Percentiles rank a stretch among this genome's conserved stretches.
phyloP scores from a whole-genome alignment of 2,797 vertebrate genomes.

The Molossus molossus region DNA sequence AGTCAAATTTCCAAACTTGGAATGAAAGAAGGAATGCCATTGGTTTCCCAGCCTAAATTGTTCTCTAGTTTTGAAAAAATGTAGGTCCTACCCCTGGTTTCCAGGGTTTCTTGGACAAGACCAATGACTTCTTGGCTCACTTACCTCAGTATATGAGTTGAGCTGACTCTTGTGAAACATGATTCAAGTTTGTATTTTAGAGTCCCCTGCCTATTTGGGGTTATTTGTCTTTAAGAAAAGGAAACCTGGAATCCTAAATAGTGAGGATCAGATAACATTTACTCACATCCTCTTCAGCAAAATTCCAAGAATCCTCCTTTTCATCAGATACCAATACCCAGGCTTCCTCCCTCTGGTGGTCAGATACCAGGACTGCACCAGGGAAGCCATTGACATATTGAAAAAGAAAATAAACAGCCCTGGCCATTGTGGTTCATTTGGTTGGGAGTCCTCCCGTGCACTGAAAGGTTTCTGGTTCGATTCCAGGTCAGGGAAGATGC shows the following conservation, averaged over 20 bases:
- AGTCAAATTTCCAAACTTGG: background rate
- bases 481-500: no score
- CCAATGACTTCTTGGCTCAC: background rate
- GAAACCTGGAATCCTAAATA: conserved; percentile 63
- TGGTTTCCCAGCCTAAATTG: background rate
- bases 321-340: conserved; percentile 16
- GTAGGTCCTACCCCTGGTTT: background rate
- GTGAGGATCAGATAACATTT: conserved; percentile 37
- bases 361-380: background rate
- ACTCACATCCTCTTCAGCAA: background rate
- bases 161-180: background rate
- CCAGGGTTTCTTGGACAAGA: background rate
- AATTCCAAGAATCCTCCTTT: conserved; percentile 4
- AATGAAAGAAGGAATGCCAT: background rate
- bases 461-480: no score
- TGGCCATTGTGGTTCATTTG: no score
- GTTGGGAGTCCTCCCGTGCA: no score
- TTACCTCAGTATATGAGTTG: background rate
- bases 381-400: background rate
- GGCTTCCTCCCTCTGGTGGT: background rate
- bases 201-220: background rate
- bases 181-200: background rate
- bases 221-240: conserved; percentile 22
- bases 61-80: conserved; percentile 6
- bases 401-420: background rate